Percentiles rank a stretch among this genome's conserved stretches.
Conservation (phyloP, 2,113 vertebrate species). For the Deroptyus accipitrinus region DNA sequence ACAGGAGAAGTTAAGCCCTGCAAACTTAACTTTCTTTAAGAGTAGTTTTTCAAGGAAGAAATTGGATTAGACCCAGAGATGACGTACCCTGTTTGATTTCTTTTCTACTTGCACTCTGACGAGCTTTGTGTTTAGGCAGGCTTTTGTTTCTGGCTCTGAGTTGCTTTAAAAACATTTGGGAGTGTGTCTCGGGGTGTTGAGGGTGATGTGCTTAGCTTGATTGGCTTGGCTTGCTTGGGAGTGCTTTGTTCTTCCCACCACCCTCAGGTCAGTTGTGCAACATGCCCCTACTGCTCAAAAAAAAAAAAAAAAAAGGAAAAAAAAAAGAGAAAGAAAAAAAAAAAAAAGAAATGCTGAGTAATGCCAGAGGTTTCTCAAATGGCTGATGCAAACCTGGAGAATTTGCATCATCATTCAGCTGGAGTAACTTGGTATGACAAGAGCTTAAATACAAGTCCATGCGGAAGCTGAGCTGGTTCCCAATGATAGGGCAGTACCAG, state of each 20-base stretch:
- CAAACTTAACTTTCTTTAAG: background rate
- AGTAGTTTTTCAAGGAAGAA: background rate
- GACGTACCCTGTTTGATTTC: slow-evolving; percentile 67
- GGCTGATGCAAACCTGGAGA: slow-evolving; percentile 87
- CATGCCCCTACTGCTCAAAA: slow-evolving; percentile 45
- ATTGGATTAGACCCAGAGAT: slow-evolving; percentile 52
- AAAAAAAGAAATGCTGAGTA: slow-evolving; percentile 73
- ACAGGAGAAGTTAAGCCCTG: background rate
- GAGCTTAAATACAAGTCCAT: slow-evolving; percentile 77
- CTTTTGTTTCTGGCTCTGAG: slow-evolving; percentile 45
- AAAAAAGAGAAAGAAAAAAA: background rate
- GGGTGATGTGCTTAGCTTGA: slow-evolving; percentile 1
- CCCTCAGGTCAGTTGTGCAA: slow-evolving; percentile 69
- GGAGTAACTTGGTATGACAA: slow-evolving; percentile 79
- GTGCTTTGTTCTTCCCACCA: slow-evolving; percentile 68
- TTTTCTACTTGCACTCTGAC: slow-evolving; percentile 5
- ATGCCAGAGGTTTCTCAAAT: slow-evolving; percentile 71
- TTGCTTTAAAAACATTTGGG: slow-evolving; percentile 42
- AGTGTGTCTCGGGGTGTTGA: slow-evolving; percentile 47
- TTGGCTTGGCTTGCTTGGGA: slow-evolving; percentile 30
- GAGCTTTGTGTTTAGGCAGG: slow-evolving; percentile 53
- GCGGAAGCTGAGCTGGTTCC: slow-evolving; percentile 75
- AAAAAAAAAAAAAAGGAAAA: background rate
- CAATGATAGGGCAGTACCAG: slow-evolving; percentile 66
- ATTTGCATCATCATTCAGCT: slow-evolving; percentile 83